Conservation (phyloP, 2,797 vertebrate species). For the Arnoldichthys spilopterus region DNA sequence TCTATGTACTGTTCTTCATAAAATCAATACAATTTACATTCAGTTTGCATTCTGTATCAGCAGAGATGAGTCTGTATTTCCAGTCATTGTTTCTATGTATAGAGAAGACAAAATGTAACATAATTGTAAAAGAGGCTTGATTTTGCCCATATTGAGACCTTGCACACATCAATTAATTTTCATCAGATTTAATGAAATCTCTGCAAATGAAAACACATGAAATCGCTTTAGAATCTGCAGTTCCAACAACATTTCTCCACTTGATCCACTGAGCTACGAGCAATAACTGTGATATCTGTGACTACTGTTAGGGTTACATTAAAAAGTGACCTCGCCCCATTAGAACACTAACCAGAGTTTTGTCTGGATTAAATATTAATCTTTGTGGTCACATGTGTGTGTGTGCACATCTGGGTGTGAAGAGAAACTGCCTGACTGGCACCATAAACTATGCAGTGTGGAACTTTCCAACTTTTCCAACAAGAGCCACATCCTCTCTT, state of each 20-base stretch:
- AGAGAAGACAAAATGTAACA: too few relatives aligned
- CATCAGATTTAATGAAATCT: too few relatives aligned
- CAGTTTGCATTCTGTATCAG: too few relatives aligned
- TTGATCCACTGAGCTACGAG: neutral
- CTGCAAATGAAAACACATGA: too few relatives aligned
- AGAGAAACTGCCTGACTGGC: neutral
- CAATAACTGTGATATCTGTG: neutral
- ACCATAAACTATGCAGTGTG: neutral
- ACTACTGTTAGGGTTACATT: neutral
- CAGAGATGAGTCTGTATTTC: too few relatives aligned
- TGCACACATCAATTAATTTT: too few relatives aligned
- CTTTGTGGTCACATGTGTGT: neutral
- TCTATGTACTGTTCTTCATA: neutral
- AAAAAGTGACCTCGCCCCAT: neutral
- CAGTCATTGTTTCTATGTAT: too few relatives aligned
- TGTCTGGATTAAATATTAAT: too few relatives aligned
- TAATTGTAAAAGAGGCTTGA: too few relatives aligned
- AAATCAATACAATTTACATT: too few relatives aligned
- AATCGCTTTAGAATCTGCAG: neutral
- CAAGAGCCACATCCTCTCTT: neutral
- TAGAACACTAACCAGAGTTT: neutral
- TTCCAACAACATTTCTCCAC: neutral
- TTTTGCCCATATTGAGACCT: too few relatives aligned
- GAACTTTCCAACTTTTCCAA: neutral
- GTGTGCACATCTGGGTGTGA: neutral